phyloP scores from a whole-genome alignment of 2,888 invertebrate genomes.

The Cryptus viduatorius region DNA sequence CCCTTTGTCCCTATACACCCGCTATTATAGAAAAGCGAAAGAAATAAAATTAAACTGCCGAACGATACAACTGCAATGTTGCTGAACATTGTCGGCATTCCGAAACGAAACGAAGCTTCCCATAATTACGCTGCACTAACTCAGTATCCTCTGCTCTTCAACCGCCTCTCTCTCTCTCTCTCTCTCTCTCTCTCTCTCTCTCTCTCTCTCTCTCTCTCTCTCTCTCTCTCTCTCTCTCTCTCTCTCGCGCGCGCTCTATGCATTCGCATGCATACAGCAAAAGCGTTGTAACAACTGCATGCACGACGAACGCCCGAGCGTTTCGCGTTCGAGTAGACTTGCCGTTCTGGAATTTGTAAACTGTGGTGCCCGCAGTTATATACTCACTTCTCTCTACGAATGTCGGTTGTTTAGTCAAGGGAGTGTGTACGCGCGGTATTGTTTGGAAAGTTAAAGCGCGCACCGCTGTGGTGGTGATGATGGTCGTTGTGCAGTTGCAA shows the following conservation, averaged over 20 bases:
- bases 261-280: background rate
- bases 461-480: background rate
- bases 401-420: constrained; percentile 35
- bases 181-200: too few species aligned
- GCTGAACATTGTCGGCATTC: constrained; percentile 4
- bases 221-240: too few species aligned
- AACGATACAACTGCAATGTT: background rate
- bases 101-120: constrained; percentile 8
- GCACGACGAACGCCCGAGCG: background rate
- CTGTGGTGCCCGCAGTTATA: background rate
- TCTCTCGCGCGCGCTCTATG: background rate
- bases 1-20: background rate
- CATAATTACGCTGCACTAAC: constrained; percentile 23
- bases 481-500: constrained; percentile 15
- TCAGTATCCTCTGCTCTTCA: background rate
- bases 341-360: constrained; percentile 32
- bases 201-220: too few species aligned
- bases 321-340: background rate
- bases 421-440: constrained; percentile 20
- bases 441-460: constrained; percentile 28
- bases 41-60: background rate
- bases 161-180: background rate
- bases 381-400: constrained; percentile 1
- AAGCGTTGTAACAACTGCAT: constrained; percentile 17
- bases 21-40: constrained; percentile 4